These are phyloP conservation scores for Drosophila kokeensis DNA, from an alignment of 2,888 invertebrate genomes.

Conservation along the genomic window DNA sequence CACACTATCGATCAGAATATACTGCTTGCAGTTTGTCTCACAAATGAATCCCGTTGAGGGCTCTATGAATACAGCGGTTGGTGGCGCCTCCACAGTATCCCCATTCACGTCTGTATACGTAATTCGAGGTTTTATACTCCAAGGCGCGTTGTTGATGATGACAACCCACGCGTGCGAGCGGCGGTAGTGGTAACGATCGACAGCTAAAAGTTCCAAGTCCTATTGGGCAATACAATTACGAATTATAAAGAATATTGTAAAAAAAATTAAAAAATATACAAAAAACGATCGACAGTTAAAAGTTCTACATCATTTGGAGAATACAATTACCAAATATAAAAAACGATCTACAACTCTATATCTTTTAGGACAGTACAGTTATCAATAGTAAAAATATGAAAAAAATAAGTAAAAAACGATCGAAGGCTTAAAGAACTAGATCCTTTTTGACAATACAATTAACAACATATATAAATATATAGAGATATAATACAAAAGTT, in stretches of 20 bases:
- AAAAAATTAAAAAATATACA: background rate
- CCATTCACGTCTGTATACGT: constrained; percentile 77
- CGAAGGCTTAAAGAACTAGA: background rate
- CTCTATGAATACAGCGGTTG: constrained; percentile 91
- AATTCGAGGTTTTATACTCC: constrained; percentile 77
- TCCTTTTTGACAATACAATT: background rate
- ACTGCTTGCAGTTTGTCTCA: constrained; percentile 87
- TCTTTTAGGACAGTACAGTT: too few relatives aligned
- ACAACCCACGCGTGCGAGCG: constrained; percentile 94
- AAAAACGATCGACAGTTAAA: background rate
- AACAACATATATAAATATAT: background rate
- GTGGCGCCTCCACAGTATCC: constrained; percentile 76
- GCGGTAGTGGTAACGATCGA: constrained; percentile 89
- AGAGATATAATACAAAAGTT: background rate
- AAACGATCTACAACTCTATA: too few relatives aligned
- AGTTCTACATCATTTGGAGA: accelerated
- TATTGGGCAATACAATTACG: constrained; percentile 69
- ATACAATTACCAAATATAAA: background rate
- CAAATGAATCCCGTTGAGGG: constrained; percentile 91
- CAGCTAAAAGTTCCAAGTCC: constrained; percentile 88
- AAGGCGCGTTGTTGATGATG: constrained; percentile 86
- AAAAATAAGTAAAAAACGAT: background rate
- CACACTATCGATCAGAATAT: constrained; percentile 92
- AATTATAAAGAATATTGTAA: background rate
- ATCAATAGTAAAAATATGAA: background rate